These are phyloP conservation scores for Temnothorax ravouxi DNA, from an alignment of 2,888 invertebrate genomes.

Conservation along the genomic window DNA sequence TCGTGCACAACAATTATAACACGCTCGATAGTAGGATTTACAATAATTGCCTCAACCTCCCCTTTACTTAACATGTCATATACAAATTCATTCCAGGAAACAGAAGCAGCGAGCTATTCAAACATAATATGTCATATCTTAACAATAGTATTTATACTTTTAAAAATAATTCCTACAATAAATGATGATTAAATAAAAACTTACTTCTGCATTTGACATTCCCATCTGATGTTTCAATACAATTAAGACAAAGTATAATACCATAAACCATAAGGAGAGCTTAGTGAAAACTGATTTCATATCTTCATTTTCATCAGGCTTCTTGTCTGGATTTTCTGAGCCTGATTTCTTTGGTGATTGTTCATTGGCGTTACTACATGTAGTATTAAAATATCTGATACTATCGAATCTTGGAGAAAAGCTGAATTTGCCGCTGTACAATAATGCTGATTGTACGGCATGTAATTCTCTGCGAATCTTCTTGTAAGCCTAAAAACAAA, in stretches of 20 bases:
- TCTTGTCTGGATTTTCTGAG: slow-evolving; percentile 68
- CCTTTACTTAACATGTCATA: slow-evolving; percentile 97
- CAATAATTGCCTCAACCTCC: slow-evolving; percentile 95
- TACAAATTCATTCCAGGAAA: slow-evolving; percentile 99
- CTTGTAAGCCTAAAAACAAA: slow-evolving; percentile 76
- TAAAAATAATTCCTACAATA: not conserved
- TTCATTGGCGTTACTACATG: slow-evolving; percentile 59
- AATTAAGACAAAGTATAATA: not conserved
- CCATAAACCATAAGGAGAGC: not conserved
- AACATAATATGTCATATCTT: slow-evolving; percentile 4
- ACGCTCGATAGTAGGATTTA: slow-evolving; percentile 94
- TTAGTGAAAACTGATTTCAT: slow-evolving; percentile 51
- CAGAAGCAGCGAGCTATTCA: slow-evolving; percentile 77
- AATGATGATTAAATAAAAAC: not conserved
- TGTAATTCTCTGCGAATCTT: slow-evolving; percentile 88
- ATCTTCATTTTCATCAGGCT: slow-evolving; percentile 74
- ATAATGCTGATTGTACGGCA: slow-evolving; percentile 86
- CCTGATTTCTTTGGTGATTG: slow-evolving; percentile 47
- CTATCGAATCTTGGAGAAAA: slow-evolving; percentile 28
- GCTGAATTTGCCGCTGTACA: slow-evolving; percentile 63
- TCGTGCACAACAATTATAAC: slow-evolving; percentile 94
- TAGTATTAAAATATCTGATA: slow-evolving; percentile 73
- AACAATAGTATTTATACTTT: not conserved
- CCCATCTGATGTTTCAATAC: not conserved
- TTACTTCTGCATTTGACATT: slow-evolving; percentile 44